phyloP scores from a whole-genome alignment of 2,888 invertebrate genomes.

The Agrotis segetum region DNA sequence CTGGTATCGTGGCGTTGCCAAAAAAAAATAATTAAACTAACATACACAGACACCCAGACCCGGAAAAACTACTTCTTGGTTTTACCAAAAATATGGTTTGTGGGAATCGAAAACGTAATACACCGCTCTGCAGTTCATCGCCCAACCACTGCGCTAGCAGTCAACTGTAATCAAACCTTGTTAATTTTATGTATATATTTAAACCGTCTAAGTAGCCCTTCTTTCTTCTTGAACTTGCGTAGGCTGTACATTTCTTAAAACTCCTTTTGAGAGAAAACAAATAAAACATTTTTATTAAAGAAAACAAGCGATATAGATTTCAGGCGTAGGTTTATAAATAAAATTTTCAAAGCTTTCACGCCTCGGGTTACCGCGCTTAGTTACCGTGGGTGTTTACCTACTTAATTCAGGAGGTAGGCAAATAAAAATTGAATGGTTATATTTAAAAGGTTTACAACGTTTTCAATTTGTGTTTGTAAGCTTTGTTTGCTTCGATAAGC shows the following conservation, averaged over 20 bases:
- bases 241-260: neutral
- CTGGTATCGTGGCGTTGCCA: too few relatives aligned
- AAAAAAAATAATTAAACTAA: too few relatives aligned
- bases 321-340: slow-evolving; percentile 12
- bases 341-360: slow-evolving; percentile 21
- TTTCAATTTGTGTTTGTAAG: slow-evolving; percentile 12
- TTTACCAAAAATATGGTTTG: too few relatives aligned
- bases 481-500: neutral
- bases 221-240: neutral
- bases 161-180: too few relatives aligned
- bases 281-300: slow-evolving; percentile 10
- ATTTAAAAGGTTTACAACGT: slow-evolving; percentile 6
- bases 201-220: too few relatives aligned
- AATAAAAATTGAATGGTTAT: slow-evolving; percentile 17
- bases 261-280: neutral
- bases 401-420: slow-evolving; percentile 9
- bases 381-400: slow-evolving; percentile 36
- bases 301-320: slow-evolving; percentile 16
- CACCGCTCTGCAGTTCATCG: too few relatives aligned
- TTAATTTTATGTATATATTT: too few relatives aligned
- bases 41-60: too few relatives aligned
- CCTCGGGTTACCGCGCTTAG: slow-evolving; percentile 15
- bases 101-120: too few relatives aligned
- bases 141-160: too few relatives aligned
- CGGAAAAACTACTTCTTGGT: too few relatives aligned